Evolutionary conservation across 2,113 vertebrate species (phyloP).

Genomic region (Chloebia gouldiae): DNA sequence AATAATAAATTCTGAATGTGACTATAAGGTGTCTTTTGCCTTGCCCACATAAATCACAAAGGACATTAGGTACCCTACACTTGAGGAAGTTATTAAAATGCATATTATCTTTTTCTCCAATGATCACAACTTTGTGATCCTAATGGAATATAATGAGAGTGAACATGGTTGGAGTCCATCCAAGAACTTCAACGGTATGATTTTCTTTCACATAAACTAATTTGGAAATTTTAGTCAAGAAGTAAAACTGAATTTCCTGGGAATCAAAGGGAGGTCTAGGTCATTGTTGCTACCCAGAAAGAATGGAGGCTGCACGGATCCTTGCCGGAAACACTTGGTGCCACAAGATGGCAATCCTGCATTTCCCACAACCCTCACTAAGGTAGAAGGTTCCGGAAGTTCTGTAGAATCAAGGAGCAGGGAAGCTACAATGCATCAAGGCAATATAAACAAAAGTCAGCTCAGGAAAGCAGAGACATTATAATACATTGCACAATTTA

Average conservation of each 20-base stretch:
- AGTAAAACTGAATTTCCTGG: background rate
- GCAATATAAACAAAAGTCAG: background rate
- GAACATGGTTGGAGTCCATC: background rate
- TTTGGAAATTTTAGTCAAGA: background rate
- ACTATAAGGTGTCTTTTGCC: background rate
- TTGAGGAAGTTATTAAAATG: background rate
- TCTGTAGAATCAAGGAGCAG: background rate
- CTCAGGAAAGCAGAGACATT: background rate
- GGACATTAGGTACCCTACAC: background rate
- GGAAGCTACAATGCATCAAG: background rate
- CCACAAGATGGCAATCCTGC: slow-evolving; percentile 57
- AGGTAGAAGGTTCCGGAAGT: slow-evolving; percentile 29
- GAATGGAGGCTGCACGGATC: background rate
- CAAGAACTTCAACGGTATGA: background rate
- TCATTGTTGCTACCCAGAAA: background rate
- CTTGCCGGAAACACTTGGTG: background rate
- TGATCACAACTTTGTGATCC: background rate
- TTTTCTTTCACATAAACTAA: background rate
- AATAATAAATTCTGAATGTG: background rate
- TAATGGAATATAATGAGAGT: background rate
- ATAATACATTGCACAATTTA: background rate
- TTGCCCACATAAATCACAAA: background rate
- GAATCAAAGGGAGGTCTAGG: background rate
- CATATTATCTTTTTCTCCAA: background rate
- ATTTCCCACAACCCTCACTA: background rate